Evolutionary conservation across 2,113 vertebrate genomes (phyloP), one percentile per base, ranked within the genome.

Genomic region (Poicephalus gulielmi): DNA sequence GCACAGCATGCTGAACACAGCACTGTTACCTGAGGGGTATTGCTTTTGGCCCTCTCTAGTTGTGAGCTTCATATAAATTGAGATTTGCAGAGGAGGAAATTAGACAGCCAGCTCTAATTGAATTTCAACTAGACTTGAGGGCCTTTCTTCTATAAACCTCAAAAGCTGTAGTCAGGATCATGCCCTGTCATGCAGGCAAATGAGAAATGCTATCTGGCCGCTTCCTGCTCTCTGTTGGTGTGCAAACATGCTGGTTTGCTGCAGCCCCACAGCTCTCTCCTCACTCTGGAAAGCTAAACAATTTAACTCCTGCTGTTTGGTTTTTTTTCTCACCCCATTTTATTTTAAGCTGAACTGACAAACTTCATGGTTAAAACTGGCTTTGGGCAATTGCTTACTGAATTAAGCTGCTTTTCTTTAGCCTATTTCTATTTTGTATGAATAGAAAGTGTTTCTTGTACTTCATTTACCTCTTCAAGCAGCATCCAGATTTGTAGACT

Each of bases 401-500:
- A 83, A 91, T 90, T 89, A 95, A 85, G 71, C 68, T 86, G 43
- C 59, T 86, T 93, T 92, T 70, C 63, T 81, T 88, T 37, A 90
- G 59, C 79, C 24, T 37, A 17, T 80, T 95, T 91, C 78, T 86
- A 20, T 50, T 67, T 46, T 67, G 10, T 70, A 75, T n/a, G 55
- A 59, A n/a, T n/a, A 23, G 31, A 59, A 93, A 86, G 47, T 1
- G 1, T 66, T 92, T 71, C 57, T 88, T 88, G 88, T 92, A 33
- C 63, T 77, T 86, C 41, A 62, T 83, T 91, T 77, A 74, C 19
- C 16, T 70, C 41, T 66, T 74, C 64, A 74, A 86, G 43, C 10
- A 90, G 14, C 33, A 67, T 50, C 83, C 57, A 70, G 19, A 88
- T 52, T 74, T 57, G 16, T 30, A 59, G 57, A 59, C 22, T 35